Base-by-base conservation (phyloP, 2,113 vertebrate genomes). In the Brevimyrus niger region DNA sequence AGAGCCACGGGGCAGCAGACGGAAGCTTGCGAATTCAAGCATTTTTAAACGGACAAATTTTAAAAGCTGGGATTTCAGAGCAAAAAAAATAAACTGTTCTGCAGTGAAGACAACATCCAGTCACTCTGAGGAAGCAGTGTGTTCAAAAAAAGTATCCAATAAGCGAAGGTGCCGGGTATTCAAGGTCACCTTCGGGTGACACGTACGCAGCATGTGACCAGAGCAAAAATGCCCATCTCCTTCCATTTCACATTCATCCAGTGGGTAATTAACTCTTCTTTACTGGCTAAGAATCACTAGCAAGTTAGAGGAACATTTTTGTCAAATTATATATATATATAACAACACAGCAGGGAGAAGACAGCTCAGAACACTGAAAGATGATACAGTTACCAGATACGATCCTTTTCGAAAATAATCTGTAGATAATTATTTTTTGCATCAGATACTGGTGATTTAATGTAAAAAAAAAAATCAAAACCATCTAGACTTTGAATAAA, bases 301-400 rank as follows among this genome's bases (percentile, higher is more conserved):
- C 73, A 42, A 80, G 35, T 42, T 8, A 42, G 13, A 76, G 6
- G 15, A 35, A 80, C 35, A 11, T 80, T 80, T 76, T 38, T 38
- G 3, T 38, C 35, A 80, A 80, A 80, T 80, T 5, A 80, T 42
- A 80, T 80, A 80, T 5, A 80, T 42, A 80, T 80, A 80, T 80
- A 19, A 80, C 8, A 42, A 69, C 13, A 80, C 73, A 80, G 73
- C 73, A 76, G 31, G 69, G 31, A 76, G 35, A 76, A 76, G 31
- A 76, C 69, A 38, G 73, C 35, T 80, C 17, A 23, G 47, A 58
- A 92, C 76, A 90, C 88, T 88, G 83, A 51, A 90, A 91, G 58
- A 89, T 27, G 10, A 91, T 89, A 90, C 48, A 31, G 61, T 69
- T 31, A 31, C 87, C 42, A 31, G 55, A 42, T 85, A 51, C 50